Evolutionary conservation across 2,113 vertebrate species (phyloP).

Genomic region (Rhinoderma darwinii): DNA sequence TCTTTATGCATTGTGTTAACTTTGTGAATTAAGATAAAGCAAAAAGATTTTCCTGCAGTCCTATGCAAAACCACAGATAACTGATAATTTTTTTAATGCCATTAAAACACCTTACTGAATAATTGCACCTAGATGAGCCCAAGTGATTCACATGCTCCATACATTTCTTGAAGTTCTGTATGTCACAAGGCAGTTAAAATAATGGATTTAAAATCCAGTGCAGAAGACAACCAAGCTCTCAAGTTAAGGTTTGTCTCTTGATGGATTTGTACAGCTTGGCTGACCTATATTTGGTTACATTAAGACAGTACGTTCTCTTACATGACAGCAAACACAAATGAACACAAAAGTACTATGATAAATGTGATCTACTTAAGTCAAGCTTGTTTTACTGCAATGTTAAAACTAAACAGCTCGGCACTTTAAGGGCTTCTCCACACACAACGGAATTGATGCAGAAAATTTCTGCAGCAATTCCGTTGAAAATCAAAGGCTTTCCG

Average conservation of each 20-base stretch:
- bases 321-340: slow-evolving; percentile 50
- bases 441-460: too few species aligned
- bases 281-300: slow-evolving; percentile 55
- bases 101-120: background rate
- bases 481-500: too few species aligned
- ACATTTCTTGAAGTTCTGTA: background rate
- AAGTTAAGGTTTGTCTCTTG: slow-evolving; percentile 28
- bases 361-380: slow-evolving; percentile 49
- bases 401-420: slow-evolving; percentile 6
- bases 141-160: background rate
- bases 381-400: slow-evolving; percentile 36
- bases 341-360: slow-evolving; percentile 44
- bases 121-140: background rate
- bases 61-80: background rate
- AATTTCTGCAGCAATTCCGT: too few species aligned
- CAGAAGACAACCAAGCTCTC: background rate
- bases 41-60: background rate
- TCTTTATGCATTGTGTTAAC: background rate
- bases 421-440: too few species aligned
- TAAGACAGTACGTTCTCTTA: slow-evolving; percentile 47
- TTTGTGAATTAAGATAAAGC: background rate
- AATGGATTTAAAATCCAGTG: slow-evolving; percentile 3
- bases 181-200: background rate
- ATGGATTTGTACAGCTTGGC: slow-evolving; percentile 46
- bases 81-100: background rate